These are phyloP conservation scores for Scarus forsteni DNA, from an alignment of 2,797 vertebrate genomes.

Conservation along the genomic window DNA sequence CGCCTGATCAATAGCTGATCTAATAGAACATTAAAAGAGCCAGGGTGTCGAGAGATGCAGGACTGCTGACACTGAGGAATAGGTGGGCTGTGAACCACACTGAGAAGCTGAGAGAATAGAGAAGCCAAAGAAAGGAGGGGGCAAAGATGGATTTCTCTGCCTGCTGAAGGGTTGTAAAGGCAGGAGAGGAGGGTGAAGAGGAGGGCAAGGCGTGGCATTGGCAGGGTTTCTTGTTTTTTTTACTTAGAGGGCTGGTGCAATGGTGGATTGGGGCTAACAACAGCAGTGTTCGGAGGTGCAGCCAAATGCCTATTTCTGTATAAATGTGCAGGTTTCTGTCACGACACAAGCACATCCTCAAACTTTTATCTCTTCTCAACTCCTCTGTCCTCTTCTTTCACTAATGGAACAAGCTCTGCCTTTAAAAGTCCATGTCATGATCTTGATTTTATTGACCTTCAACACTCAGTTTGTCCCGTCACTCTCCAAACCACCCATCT, in stretches of 20 bases:
- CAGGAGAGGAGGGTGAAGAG: slow-evolving; percentile 30
- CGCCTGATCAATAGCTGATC: slow-evolving; percentile 78
- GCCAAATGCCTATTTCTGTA: too few species aligned
- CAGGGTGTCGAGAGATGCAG: slow-evolving; percentile 47
- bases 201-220: slow-evolving; percentile 57
- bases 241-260: slow-evolving; percentile 61
- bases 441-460: neutral
- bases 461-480: slow-evolving; percentile 4
- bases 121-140: slow-evolving; percentile 2
- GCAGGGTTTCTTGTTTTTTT: slow-evolving; percentile 62
- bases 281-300: slow-evolving; percentile 17
- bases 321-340: too few species aligned
- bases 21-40: slow-evolving; percentile 78
- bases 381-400: neutral
- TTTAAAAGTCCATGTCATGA: slow-evolving; percentile 16
- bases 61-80: slow-evolving; percentile 73
- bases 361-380: neutral
- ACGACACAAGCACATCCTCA: neutral
- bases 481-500: neutral
- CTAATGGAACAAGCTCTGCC: neutral
- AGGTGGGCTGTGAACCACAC: slow-evolving; percentile 46
- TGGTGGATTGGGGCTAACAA: slow-evolving; percentile 32
- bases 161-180: slow-evolving; percentile 36
- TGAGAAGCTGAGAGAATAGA: slow-evolving; percentile 12
- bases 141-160: slow-evolving; percentile 55